phyloP scores from a whole-genome alignment of 2,888 invertebrate species.

The Trachelus stipa region DNA sequence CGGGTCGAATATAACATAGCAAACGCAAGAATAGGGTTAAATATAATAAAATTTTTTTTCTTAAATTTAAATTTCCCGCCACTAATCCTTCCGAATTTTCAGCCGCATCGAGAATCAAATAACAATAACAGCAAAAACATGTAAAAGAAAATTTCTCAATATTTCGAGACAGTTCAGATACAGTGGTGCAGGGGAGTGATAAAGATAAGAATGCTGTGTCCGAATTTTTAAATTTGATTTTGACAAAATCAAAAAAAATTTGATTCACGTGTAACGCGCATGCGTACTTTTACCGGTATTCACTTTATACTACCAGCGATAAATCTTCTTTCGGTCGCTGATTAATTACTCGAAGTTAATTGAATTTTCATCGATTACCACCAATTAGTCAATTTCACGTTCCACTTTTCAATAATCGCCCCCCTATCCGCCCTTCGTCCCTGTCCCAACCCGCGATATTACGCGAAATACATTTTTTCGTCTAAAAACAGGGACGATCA shows the following conservation, averaged over 20 bases:
- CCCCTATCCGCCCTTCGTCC: no score
- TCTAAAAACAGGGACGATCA: slow-evolving; percentile 53
- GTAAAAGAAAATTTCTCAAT: neutral
- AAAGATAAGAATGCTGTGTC: neutral
- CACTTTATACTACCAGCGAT: no score
- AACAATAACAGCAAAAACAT: neutral
- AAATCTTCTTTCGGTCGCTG: no score
- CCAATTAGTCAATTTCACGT: no score
- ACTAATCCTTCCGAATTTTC: neutral
- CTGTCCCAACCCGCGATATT: no score
- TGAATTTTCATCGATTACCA: no score
- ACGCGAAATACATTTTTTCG: slow-evolving; percentile 13
- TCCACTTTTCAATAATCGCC: no score
- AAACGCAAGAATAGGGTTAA: no score
- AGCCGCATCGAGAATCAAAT: neutral
- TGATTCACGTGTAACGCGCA: neutral
- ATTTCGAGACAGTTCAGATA: neutral
- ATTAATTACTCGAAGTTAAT: no score
- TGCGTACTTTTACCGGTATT: neutral
- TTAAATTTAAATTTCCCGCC: neutral
- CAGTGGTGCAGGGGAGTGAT: neutral
- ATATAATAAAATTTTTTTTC: no score
- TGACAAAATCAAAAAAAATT: neutral
- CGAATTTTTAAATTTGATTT: no score
- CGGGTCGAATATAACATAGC: neutral